Percentiles rank a stretch among this genome's conserved stretches.
Conservation (phyloP, 1,140 invertebrate species). For the Conus ventricosus region DNA sequence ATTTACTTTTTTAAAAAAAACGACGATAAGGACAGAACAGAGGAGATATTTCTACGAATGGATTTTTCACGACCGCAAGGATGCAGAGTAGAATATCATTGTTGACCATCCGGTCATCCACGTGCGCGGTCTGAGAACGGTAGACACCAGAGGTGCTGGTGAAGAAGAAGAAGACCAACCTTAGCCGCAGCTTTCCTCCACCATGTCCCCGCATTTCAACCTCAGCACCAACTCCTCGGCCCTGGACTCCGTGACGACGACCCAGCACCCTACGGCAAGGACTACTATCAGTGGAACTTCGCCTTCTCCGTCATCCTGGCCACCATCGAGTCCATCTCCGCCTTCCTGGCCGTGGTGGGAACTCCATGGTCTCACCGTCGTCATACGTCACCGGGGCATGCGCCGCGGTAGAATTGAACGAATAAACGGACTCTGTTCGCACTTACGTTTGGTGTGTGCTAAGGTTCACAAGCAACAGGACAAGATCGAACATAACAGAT, state of each 20-base stretch:
- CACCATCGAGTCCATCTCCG: slow-evolving; percentile 42
- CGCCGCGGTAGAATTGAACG: no score
- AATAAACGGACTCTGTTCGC: no score
- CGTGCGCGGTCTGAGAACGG: background rate
- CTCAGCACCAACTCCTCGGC: background rate
- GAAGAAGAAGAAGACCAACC: background rate
- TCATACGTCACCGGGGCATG: slow-evolving; percentile 73
- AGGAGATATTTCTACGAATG: no score
- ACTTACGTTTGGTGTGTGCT: no score
- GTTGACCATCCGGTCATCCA: no score
- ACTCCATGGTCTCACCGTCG: slow-evolving; percentile 73
- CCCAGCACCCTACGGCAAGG: background rate
- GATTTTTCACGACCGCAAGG: no score
- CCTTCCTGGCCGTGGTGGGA: slow-evolving; percentile 50
- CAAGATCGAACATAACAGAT: no score
- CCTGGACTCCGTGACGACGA: background rate
- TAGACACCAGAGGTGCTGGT: background rate
- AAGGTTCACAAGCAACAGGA: no score
- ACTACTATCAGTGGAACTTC: slow-evolving; percentile 38
- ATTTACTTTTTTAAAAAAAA: no score
- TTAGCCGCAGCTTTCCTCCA: background rate
- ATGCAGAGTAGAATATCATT: no score
- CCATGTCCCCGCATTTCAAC: background rate
- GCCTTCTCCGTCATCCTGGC: slow-evolving; percentile 45
- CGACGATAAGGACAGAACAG: no score